These are phyloP conservation scores for Spilogale gracilis DNA, from an alignment of 2,113 vertebrate genomes.

Conservation along the genomic window DNA sequence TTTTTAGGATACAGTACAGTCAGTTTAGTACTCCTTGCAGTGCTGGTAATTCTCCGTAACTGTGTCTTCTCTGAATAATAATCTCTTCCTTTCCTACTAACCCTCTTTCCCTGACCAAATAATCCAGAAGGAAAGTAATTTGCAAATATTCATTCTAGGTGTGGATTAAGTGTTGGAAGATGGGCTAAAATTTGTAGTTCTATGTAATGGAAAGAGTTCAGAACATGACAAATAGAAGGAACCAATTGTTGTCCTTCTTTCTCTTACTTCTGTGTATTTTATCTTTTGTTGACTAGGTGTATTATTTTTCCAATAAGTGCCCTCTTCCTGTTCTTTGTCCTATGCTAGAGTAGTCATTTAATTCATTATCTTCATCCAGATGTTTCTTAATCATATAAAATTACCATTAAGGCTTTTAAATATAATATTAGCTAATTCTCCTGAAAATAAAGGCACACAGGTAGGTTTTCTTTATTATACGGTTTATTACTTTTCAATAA, in stretches of 20 bases:
- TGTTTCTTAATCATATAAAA: background rate
- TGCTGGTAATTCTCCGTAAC: background rate
- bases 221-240: background rate
- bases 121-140: slow-evolving; percentile 10
- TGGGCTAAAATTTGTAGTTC: background rate
- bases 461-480: background rate
- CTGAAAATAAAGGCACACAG: slow-evolving; percentile 6
- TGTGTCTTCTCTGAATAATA: background rate
- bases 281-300: background rate
- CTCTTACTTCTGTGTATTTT: background rate
- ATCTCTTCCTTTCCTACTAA: background rate
- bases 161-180: background rate
- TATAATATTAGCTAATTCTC: slow-evolving; percentile 11
- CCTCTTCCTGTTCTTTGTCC: background rate
- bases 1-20: slow-evolving; percentile 6
- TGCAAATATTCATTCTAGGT: background rate
- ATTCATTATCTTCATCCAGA: slow-evolving; percentile 32
- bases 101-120: background rate
- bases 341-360: background rate
- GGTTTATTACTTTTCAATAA: background rate
- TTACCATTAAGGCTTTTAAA: background rate
- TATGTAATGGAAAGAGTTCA: background rate
- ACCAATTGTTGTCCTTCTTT: background rate
- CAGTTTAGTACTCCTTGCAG: background rate
- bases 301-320: background rate